Percentiles rank a stretch among this genome's conserved stretches.
These are phyloP conservation scores for Telenomus remus DNA, from an alignment of 1,140 invertebrate genomes.

Conservation along the genomic window DNA sequence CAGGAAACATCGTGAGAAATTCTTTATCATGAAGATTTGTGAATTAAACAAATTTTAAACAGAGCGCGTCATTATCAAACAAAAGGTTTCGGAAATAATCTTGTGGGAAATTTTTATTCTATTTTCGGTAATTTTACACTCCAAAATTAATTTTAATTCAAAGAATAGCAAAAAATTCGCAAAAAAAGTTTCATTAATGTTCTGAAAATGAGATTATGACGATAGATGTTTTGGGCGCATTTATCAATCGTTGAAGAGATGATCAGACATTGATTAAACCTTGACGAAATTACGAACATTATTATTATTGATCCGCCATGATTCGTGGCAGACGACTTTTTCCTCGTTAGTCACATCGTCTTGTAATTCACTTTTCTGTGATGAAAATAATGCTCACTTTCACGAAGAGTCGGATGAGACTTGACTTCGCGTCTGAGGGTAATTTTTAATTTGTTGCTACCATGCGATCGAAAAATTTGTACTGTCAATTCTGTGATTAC, in stretches of 20 bases:
- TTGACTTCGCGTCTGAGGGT: background rate
- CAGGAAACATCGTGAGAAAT: too few relatives aligned
- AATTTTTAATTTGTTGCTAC: conserved; percentile 28
- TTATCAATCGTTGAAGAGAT: conserved; percentile 64
- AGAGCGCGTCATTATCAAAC: too few relatives aligned
- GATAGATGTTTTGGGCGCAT: conserved; percentile 66
- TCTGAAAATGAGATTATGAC: conserved; percentile 54
- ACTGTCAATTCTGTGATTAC: background rate
- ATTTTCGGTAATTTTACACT: too few relatives aligned
- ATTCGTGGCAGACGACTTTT: conserved; percentile 40
- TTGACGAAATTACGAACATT: conserved; percentile 67
- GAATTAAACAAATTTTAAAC: too few relatives aligned
- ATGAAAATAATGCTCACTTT: conserved; percentile 34
- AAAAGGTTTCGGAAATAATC: too few relatives aligned
- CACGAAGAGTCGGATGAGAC: background rate
- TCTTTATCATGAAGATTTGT: too few relatives aligned
- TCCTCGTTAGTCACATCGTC: conserved; percentile 22
- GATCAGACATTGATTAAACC: conserved; percentile 73
- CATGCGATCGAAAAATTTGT: background rate
- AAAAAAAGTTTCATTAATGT: conserved; percentile 54
- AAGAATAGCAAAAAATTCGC: too few relatives aligned
- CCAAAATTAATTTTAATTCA: too few relatives aligned
- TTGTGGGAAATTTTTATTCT: too few relatives aligned
- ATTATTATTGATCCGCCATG: conserved; percentile 66
- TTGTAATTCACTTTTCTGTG: conserved; percentile 40